Conservation (phyloP, 2,888 invertebrate species). For the Drosophila leonis region DNA sequence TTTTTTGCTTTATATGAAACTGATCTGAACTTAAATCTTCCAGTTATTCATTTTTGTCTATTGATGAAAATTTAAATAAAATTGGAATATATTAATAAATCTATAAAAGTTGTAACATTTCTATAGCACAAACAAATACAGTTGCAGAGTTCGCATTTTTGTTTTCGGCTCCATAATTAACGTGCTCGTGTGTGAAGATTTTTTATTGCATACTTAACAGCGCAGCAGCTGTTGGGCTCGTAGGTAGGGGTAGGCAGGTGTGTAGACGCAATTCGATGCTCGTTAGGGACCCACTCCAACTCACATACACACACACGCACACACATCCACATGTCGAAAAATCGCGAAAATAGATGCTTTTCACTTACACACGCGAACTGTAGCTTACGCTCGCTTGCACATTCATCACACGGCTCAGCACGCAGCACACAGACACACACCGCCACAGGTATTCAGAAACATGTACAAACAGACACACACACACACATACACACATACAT, state of each 20-base stretch:
- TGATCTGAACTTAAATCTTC: background rate
- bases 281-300: conserved; percentile 49
- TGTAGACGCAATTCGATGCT: conserved; percentile 55
- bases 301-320: conserved; percentile 23
- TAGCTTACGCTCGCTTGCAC: conserved; percentile 77
- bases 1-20: no score
- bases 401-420: conserved; percentile 79
- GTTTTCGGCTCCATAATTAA: conserved; percentile 58
- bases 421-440: conserved; percentile 40
- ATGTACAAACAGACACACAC: conserved; percentile 7
- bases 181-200: conserved; percentile 76
- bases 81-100: background rate
- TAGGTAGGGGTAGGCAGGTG: background rate
- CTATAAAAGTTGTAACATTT: background rate
- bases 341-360: conserved; percentile 38
- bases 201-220: conserved; percentile 77
- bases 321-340: conserved; percentile 12
- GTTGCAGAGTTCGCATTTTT: conserved; percentile 9
- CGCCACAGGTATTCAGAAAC: conserved; percentile 8
- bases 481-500: conserved; percentile 5
- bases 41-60: background rate
- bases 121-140: conserved; percentile 8
- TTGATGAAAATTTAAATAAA: background rate
- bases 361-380: conserved; percentile 55
- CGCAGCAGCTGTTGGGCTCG: conserved; percentile 19